Evolutionary conservation across 1,140 invertebrate species (phyloP), one percentile per base, ranked within the genome.

Genomic region (Lordiphosa mommai): DNA sequence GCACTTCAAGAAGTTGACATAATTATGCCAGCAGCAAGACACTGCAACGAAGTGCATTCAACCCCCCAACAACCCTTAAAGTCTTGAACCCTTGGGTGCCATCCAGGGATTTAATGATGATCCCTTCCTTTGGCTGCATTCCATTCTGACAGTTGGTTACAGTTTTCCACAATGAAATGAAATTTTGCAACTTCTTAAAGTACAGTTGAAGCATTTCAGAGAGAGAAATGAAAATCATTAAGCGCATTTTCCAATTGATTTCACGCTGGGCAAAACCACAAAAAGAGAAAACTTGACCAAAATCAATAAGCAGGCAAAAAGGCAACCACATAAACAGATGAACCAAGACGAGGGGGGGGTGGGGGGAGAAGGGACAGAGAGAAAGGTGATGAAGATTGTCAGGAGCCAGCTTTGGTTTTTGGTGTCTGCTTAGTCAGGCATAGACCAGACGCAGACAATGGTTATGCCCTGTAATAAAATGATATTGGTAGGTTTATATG

Each of bases 201-300:
- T 80, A 84, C 71, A 68, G 77, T 76, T 56, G 55, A 50, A 55
- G 36, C 66, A 67, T 53, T 74, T n/a, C n/a, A 65, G 41, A 61
- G 55, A 52, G 23, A 49, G 14, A 59, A 58, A 50, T 38, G 43
- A 72, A 72, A 85, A 85, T 77, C 79, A 84, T 84, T 77, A 84
- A 76, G 64, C 70, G 72, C 79, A 84, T 84, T 84, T 84, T 84
- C 77, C 77, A 77, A 84, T 84, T 85, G 77, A 84, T 84, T 84
- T 85, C 79, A 84, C 72, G 64, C 48, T 27, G 53, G 40, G 55
- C 40, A 59, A 23, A 23, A 49, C 71, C 72, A 46, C 76, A 82
- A 68, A 57, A 47, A 63, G 63, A 41, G 57, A 51, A 55, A 46
- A 43, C 58, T 73, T 63, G 64, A 44, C 43, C 61, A 67, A 79